Percentiles rank a stretch among this genome's conserved stretches.
Conservation (phyloP, 2,113 vertebrate genomes). For the Stomatorhinus ivindoensis region DNA sequence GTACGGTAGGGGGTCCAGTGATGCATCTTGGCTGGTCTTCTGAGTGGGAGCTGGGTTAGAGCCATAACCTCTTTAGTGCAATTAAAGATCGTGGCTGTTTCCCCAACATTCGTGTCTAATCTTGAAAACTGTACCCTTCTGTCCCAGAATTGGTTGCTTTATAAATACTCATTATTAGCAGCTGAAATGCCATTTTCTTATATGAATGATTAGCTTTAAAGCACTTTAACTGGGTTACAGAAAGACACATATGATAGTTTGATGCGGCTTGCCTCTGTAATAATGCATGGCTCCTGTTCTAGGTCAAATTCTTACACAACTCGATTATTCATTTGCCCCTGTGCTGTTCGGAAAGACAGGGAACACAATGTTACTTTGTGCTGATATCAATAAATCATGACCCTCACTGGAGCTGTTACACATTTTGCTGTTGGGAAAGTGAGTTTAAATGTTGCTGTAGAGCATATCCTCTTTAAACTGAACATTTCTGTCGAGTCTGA, state of each 20-base stretch:
- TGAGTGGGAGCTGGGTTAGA: not conserved
- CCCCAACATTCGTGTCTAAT: not conserved
- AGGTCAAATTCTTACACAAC: conserved; percentile 11
- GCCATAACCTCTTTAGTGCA: not conserved
- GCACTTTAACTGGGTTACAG: not conserved
- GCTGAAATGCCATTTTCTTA: not conserved
- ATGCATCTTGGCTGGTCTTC: not conserved
- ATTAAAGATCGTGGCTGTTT: not conserved
- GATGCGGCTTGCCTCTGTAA: not conserved
- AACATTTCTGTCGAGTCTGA: conserved; percentile 8
- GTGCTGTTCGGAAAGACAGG: conserved; percentile 8
- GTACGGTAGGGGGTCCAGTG: not conserved
- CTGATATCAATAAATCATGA: conserved; percentile 18
- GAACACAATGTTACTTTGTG: conserved; percentile 11
- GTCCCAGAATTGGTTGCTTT: not conserved
- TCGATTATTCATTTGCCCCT: conserved; percentile 13
- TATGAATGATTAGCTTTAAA: not conserved
- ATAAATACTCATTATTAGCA: not conserved
- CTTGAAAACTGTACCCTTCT: not conserved
- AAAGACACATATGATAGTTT: not conserved
- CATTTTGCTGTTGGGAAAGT: not conserved
- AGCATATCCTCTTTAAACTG: not conserved
- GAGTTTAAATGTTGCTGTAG: conserved; percentile 7
- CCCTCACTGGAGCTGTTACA: not conserved
- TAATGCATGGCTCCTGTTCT: not conserved